A percentile compares a stretch with the other conserved stretches of the same genome.
phyloP scores from a whole-genome alignment of 2,797 vertebrate species.

The Sebastes glaucus region DNA sequence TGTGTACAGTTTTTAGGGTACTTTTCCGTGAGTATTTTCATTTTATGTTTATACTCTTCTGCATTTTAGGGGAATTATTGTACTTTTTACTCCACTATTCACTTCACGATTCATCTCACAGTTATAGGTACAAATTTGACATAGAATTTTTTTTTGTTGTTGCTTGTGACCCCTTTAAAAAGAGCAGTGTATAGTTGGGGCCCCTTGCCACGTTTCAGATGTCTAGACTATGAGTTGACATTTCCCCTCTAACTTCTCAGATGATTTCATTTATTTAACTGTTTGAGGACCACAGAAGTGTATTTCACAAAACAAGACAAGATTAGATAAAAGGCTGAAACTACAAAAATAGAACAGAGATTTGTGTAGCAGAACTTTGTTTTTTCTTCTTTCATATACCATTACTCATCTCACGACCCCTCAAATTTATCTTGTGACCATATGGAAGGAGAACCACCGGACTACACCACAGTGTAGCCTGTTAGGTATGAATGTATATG shows the following conservation, averaged over 20 bases:
- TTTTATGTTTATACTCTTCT: neutral
- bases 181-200: neutral
- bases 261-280: neutral
- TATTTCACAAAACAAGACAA: neutral
- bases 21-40: neutral
- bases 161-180: neutral
- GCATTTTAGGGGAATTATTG: too few species aligned
- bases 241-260: neutral
- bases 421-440: neutral
- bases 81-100: neutral
- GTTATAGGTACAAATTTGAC: neutral
- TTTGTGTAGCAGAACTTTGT: too few species aligned
- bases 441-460: neutral
- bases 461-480: neutral
- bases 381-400: too few species aligned
- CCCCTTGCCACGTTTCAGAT: neutral
- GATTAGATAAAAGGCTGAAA: neutral
- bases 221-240: neutral
- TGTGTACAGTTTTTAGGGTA: neutral
- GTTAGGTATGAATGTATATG: too few species aligned
- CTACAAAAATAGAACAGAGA: neutral
- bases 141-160: neutral
- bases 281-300: too few species aligned
- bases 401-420: too few species aligned
- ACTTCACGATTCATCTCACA: neutral